Conservation (phyloP, 2,797 vertebrate genomes). For the Neosalanx taihuensis region DNA sequence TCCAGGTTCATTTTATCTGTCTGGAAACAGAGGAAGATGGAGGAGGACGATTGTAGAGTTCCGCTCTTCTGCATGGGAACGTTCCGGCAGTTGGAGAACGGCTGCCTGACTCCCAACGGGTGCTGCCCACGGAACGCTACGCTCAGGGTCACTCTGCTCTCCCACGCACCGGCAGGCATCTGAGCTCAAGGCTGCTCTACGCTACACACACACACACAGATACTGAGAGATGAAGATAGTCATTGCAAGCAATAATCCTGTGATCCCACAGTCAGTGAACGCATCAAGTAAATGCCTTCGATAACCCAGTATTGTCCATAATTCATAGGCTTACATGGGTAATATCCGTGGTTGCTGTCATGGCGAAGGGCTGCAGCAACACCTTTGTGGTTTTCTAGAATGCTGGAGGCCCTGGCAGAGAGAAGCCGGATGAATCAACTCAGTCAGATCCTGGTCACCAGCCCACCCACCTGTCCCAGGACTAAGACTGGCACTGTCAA, state of each 20-base stretch:
- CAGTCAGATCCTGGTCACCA: slow-evolving; percentile 1
- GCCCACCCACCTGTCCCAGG: slow-evolving; percentile 7
- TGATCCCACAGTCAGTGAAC: neutral
- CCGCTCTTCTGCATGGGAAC: neutral
- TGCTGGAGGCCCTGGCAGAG: neutral
- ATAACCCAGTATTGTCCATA: neutral
- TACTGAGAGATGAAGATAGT: neutral
- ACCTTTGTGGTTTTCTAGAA: neutral
- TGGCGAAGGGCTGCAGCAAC: neutral
- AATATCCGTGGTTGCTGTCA: neutral
- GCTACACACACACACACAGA: slow-evolving; percentile 27
- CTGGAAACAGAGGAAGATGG: neutral
- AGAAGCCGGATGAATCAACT: slow-evolving; percentile 3
- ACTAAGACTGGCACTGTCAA: neutral
- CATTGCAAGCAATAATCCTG: too few species aligned
- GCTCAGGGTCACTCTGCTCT: slow-evolving; percentile 60
- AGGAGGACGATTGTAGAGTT: too few species aligned
- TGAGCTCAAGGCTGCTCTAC: slow-evolving; percentile 50
- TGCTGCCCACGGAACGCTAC: slow-evolving; percentile 61
- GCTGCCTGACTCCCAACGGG: slow-evolving; percentile 62
- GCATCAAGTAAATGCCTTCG: neutral
- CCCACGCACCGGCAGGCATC: slow-evolving; percentile 67
- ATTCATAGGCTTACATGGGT: neutral
- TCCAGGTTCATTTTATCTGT: neutral
- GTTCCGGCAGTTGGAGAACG: slow-evolving; percentile 30